Conservation (phyloP, 92 coral and sea anemone genomes). For the Parazoanthus swiftii region DNA sequence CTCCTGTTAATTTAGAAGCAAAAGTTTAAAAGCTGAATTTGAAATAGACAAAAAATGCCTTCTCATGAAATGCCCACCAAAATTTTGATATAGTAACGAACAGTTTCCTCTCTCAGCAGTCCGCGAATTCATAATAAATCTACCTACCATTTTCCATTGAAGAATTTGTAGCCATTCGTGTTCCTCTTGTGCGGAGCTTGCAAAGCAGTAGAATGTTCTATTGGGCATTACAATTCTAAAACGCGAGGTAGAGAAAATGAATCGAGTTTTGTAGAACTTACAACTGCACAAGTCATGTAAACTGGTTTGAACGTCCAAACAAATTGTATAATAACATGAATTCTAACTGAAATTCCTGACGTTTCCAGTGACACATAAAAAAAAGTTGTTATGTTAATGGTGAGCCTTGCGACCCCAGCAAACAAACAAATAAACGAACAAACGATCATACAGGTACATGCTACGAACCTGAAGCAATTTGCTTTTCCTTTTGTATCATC, state of each 20-base stretch:
- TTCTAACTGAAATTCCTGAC: neutral
- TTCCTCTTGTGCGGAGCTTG: slow-evolving; percentile 91
- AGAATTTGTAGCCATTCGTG: slow-evolving; percentile 92
- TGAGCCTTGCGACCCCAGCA: too few species aligned
- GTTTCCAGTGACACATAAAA: neutral
- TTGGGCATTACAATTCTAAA: slow-evolving; percentile 91
- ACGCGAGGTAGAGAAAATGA: neutral
- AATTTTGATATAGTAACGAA: too few species aligned
- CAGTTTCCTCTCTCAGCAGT: too few species aligned
- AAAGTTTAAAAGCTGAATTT: too few species aligned
- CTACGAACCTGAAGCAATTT: slow-evolving; percentile 84
- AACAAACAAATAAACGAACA: too few species aligned
- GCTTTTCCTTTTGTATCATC: slow-evolving; percentile 92
- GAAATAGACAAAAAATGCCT: too few species aligned
- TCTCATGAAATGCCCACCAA: too few species aligned
- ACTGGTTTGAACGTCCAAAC: neutral
- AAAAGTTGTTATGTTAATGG: too few species aligned
- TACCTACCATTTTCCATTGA: slow-evolving; percentile 91
- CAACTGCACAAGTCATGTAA: neutral
- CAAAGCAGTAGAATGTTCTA: slow-evolving; percentile 93
- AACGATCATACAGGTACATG: too few species aligned
- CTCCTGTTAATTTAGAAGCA: too few species aligned
- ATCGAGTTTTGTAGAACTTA: neutral
- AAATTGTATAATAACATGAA: too few species aligned
- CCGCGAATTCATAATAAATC: neutral